Evolutionary conservation across 2,888 invertebrate species (phyloP), one percentile per base, ranked within the genome.

Genomic region (Himalopsyche japonica): DNA sequence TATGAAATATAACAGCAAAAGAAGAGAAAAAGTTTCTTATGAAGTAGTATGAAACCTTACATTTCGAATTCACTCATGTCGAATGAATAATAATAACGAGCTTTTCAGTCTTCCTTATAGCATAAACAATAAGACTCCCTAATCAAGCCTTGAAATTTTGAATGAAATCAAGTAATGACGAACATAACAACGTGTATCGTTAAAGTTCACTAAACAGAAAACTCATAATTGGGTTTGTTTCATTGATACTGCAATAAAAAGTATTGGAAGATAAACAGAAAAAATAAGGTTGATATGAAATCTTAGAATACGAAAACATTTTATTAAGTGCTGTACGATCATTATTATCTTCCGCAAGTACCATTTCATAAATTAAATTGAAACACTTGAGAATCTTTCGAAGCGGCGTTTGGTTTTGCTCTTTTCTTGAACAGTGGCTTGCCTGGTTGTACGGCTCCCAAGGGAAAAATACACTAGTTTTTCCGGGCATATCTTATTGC

Each of bases 401-500:
- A 7, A 57, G 20, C 81, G 80, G 80, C 49, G 84, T 76, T 84
- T 80, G 80, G 84, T 76, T 84, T 79, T 64, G 79, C 76, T 76
- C 20, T 76, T 76, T 43, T 76, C 76, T 27, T 27, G 32, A 32
- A 30, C 57, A 57, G 57, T 57, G 57, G 57, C 18, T 76, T 70
- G 64, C 86, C 84, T 47, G 82, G 78, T 77, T 76, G 82, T 81
- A 90, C 88, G 87, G 88, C 88, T 88, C 92, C 90, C 91, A 57
- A 83, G 92, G 91, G 92, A 89, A 88, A 86, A 88, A 90, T 92
- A 90, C 90, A 90, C 91, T 91, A 92, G 92, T 92, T 92, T 91
- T 92, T 91, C 91, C 91, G 90, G 91, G 92, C 92, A 92, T 92
- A 92, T 92, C 92, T 92, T 92, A 92, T 92, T 90, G 92, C 92